Conservation (phyloP, 2,113 vertebrate genomes). For the Glareola pratincola region DNA sequence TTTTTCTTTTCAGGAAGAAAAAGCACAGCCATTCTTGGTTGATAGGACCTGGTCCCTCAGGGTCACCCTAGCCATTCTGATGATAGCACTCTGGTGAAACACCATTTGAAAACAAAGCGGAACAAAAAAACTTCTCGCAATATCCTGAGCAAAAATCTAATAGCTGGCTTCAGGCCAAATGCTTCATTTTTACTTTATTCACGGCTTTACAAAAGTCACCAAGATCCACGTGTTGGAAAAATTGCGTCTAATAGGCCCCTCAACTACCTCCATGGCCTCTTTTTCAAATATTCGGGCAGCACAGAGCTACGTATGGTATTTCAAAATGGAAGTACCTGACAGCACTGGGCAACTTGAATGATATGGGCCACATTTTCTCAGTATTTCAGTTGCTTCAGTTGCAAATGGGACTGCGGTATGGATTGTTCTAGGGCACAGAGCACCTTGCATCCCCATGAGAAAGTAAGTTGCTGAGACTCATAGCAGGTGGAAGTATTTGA, state of each 20-base stretch:
- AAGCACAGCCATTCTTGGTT: background rate
- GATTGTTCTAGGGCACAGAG: background rate
- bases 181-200: background rate
- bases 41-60: background rate
- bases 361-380: background rate
- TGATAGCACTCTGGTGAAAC: background rate
- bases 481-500: background rate
- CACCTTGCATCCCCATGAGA: background rate
- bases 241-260: background rate
- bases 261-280: background rate
- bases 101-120: background rate
- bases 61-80: background rate
- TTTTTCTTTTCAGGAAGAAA: background rate
- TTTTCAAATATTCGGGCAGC: background rate
- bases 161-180: background rate
- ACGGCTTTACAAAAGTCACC: background rate
- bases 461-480: background rate
- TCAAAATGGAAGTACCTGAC: background rate
- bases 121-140: background rate
- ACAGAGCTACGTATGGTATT: accelerated
- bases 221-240: background rate
- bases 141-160: background rate
- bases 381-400: background rate
- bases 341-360: accelerated
- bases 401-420: accelerated